phyloP scores from a whole-genome alignment of 2,888 invertebrate genomes.

The Hypsopygia costalis region DNA sequence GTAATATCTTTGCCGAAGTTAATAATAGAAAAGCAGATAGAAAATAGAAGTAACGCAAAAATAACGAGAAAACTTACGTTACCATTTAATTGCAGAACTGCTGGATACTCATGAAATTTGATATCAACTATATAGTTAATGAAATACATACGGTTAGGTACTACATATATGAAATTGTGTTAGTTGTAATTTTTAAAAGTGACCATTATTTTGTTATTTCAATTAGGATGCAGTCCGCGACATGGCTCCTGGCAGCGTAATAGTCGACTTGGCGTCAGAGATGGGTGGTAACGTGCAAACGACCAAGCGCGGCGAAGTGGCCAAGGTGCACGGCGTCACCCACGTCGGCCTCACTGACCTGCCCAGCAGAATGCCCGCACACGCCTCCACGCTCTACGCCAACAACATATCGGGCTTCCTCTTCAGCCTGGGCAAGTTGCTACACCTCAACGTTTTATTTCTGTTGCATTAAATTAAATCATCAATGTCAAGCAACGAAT shows the following conservation, averaged over 20 bases:
- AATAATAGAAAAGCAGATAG: too few relatives aligned
- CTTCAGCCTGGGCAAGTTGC: conserved; percentile 85
- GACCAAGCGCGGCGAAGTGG: conserved; percentile 88
- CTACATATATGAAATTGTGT: too few relatives aligned
- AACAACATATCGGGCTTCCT: conserved; percentile 95
- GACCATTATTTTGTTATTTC: background rate
- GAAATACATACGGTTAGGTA: too few relatives aligned
- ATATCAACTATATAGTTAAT: too few relatives aligned
- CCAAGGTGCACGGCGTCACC: conserved; percentile 87
- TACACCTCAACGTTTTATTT: background rate
- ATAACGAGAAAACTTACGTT: too few relatives aligned
- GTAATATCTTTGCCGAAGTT: too few relatives aligned
- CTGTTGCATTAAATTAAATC: too few relatives aligned
- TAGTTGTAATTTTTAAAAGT: too few relatives aligned
- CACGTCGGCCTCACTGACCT: conserved; percentile 93
- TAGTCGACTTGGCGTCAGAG: conserved; percentile 94
- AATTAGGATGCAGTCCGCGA: conserved; percentile 85
- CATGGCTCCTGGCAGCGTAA: conserved; percentile 94
- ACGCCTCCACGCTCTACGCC: conserved; percentile 92
- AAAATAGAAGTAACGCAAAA: too few relatives aligned
- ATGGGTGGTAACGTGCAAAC: conserved; percentile 93
- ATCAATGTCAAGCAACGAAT: too few relatives aligned
- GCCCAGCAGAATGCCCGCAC: conserved; percentile 91
- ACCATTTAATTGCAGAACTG: too few relatives aligned
- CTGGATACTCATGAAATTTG: too few relatives aligned